phyloP scores from a whole-genome alignment of 2,797 vertebrate species.

The Erethizon dorsatum region DNA sequence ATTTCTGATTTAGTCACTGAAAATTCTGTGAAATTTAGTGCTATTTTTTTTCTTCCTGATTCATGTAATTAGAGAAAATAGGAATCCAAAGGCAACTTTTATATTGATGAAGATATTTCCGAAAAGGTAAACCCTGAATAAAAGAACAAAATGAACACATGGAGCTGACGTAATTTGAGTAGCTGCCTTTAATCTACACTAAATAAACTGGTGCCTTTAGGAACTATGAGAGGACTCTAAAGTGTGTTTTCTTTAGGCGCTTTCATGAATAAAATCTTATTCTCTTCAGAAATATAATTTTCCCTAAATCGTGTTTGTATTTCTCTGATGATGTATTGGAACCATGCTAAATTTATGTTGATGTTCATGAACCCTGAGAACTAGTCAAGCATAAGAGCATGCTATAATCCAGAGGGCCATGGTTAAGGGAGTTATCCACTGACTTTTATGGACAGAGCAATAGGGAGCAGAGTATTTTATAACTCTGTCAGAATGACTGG shows the following conservation, averaged over 20 bases:
- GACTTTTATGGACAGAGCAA: not conserved
- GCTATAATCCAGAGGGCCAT: not conserved
- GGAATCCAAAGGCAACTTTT: not conserved
- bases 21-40: slow-evolving; percentile 2
- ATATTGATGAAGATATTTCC: not conserved
- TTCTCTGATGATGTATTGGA: not conserved
- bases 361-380: not conserved
- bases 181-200: not conserved
- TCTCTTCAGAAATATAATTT: slow-evolving; percentile 17
- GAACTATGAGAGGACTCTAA: not conserved
- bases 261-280: not conserved
- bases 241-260: not conserved
- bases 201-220: slow-evolving; percentile 1
- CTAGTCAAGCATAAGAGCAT: not conserved
- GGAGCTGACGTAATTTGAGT: not conserved
- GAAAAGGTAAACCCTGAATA: not conserved
- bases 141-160: not conserved
- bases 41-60: not conserved
- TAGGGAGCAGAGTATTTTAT: not conserved
- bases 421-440: not conserved
- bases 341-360: not conserved
- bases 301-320: not conserved
- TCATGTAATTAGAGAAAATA: slow-evolving; percentile 34
- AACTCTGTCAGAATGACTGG: not conserved
- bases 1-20: not conserved